Conservation (phyloP, 2,113 vertebrate species). For the Ptilonorhynchus violaceus region DNA sequence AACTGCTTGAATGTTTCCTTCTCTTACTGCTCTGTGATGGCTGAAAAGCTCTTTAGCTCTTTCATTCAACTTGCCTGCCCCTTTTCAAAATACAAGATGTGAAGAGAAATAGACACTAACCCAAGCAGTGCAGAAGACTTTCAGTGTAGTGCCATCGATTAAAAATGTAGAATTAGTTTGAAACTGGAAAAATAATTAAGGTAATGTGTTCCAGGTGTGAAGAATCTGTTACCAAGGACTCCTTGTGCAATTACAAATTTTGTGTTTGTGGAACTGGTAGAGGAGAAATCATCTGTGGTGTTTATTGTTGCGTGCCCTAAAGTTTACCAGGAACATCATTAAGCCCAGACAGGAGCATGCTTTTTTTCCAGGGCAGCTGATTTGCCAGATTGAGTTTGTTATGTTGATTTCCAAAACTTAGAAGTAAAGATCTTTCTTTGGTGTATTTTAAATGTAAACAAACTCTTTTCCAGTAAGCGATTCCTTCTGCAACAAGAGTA, state of each 20-base stretch:
- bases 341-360: not conserved
- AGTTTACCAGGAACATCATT: not conserved
- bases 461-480: accelerated
- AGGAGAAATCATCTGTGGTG: not conserved
- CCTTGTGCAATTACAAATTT: not conserved
- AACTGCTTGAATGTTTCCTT: not conserved
- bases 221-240: not conserved
- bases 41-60: not conserved
- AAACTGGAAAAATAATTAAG: not conserved
- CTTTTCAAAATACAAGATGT: not conserved
- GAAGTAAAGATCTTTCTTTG: not conserved
- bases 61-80: not conserved
- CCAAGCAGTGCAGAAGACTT: not conserved
- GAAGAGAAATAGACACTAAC: not conserved
- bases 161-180: not conserved
- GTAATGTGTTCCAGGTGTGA: not conserved
- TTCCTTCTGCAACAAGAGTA: not conserved
- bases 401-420: not conserved
- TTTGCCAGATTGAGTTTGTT: not conserved
- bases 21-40: not conserved
- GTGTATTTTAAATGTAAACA: not conserved
- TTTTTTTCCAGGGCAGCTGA: not conserved
- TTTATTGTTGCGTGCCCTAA: not conserved
- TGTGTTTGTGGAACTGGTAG: not conserved
- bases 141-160: not conserved